A percentile compares a stretch with the other conserved stretches of the same genome.
Conservation (phyloP, 2,888 invertebrate species). For the Cephus runcator region DNA sequence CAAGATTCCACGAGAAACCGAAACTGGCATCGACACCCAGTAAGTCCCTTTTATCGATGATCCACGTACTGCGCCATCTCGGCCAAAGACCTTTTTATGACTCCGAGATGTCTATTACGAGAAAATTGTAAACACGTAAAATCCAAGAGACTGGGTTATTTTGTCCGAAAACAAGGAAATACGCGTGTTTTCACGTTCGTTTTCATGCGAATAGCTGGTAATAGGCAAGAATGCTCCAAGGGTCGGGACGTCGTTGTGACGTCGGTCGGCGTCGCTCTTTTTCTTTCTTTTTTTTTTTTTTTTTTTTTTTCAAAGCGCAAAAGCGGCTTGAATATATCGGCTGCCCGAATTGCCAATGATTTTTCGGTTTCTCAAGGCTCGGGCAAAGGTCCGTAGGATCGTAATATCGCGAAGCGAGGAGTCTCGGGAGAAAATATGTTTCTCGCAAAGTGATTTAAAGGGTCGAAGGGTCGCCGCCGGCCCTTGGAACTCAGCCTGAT, state of each 20-base stretch:
- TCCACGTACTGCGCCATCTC: neutral
- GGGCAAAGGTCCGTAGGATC: neutral
- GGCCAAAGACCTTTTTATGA: neutral
- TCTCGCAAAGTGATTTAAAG: constrained; percentile 19
- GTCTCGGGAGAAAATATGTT: constrained; percentile 3
- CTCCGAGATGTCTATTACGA: neutral
- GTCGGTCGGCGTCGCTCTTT: neutral
- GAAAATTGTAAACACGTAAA: neutral
- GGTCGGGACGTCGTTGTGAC: neutral
- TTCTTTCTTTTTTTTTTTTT: too few species aligned
- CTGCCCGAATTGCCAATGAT: neutral
- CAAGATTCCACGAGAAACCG: neutral
- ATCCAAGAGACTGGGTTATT: neutral
- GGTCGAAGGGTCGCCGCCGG: constrained; percentile 13
- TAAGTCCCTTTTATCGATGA: neutral
- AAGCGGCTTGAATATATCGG: neutral
- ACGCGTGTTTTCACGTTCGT: neutral
- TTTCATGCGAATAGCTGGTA: neutral
- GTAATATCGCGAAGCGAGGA: neutral
- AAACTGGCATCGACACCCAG: neutral
- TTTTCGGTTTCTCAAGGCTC: neutral
- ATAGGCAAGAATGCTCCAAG: neutral
- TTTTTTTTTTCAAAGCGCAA: neutral
- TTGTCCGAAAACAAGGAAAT: neutral
- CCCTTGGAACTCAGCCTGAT: constrained; percentile 18